Evolutionary conservation across 2,113 vertebrate species (phyloP), one percentile per base, ranked within the genome.

Genomic region (Girardinichthys multiradiatus): DNA sequence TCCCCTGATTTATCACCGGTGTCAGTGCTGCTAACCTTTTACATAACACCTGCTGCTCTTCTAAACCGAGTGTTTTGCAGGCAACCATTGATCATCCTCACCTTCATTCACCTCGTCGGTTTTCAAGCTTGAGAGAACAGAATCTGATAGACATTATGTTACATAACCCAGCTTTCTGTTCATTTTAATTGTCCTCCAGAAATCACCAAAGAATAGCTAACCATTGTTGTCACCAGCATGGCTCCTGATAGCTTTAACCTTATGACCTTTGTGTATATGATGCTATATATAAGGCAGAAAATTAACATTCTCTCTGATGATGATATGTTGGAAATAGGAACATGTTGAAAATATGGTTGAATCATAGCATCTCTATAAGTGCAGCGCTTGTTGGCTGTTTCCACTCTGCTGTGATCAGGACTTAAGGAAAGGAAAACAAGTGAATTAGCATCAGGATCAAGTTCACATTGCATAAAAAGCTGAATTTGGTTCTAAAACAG

Each of bases 41-140:
- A 81, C 17, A 35, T 57, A 86, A 85, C 37, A 30, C 17, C 14
- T 69, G 68, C 63, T 66, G 64, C 72, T 85, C 69, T 79, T 74
- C 74, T 80, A 68, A 87, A 76, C 68, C 30, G 1, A 68, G 9
- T 4, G 76, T 85, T 89, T 82, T 81, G 58, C 68, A 79, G 86
- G 76, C 74, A 83, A 37, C 65, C 77, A 84, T 79, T 76, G 79
- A 89, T 90, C 83, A 75, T 62, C 59, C 73, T 87, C 75, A 88
- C 86, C 78, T 86, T 78, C 75, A 80, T 74, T 77, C 85, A 82
- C 70, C 73, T 79, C 74, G 28, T 69, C 68, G 81, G 42, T 74
- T 84, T 84, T 83, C 64, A 77, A 59, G 63, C 70, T 69, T 78
- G 66, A 39, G 72, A 59, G 84, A 82, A 45, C 59, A 75, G 58